Conservation (phyloP, 2,113 vertebrate genomes). For the Pteronura brasiliensis region DNA sequence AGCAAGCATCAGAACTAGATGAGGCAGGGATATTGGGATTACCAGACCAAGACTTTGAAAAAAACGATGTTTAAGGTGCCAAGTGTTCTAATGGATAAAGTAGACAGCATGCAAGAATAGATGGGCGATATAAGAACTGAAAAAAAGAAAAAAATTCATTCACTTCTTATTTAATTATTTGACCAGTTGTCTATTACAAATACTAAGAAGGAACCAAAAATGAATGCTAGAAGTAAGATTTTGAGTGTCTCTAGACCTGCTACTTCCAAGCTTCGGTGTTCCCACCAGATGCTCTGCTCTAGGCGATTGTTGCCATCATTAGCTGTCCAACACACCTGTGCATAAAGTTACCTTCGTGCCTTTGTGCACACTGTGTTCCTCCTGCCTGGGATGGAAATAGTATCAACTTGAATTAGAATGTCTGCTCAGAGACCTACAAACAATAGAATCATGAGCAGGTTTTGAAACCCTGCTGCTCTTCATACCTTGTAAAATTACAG, state of each 20-base stretch:
- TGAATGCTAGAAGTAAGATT: not conserved
- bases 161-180: not conserved
- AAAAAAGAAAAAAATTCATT: not conserved
- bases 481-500: not conserved
- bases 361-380: not conserved
- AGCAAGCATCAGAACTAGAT: not conserved
- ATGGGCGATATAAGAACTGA: not conserved
- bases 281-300: not conserved
- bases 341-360: not conserved
- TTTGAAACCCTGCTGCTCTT: not conserved
- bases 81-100: not conserved
- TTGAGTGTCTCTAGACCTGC: not conserved
- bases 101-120: not conserved
- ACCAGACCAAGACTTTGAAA: not conserved
- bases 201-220: not conserved
- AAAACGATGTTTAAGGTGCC: not conserved
- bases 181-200: not conserved
- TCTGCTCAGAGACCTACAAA: constrained; percentile 10
- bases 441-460: not conserved
- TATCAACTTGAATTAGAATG: constrained; percentile 13
- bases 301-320: not conserved
- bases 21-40: not conserved
- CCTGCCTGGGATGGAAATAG: not conserved
- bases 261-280: not conserved
- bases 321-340: not conserved